Percentiles rank a stretch among this genome's conserved stretches.
These are phyloP conservation scores for Carabus problematicus DNA, from an alignment of 2,888 invertebrate genomes.

Conservation along the genomic window DNA sequence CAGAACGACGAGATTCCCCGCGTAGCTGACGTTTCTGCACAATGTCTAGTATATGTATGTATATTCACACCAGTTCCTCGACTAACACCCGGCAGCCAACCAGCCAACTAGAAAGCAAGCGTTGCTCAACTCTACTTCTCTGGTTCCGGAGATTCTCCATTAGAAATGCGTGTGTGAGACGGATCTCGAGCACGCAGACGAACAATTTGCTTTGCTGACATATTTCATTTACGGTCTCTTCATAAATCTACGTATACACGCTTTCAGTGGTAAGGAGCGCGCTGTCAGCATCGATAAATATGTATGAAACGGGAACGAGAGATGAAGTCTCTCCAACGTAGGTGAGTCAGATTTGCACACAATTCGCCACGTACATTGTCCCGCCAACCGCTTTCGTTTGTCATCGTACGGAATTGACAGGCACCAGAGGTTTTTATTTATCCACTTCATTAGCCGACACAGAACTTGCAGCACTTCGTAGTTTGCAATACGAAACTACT, in stretches of 20 bases:
- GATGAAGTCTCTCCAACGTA: slow-evolving; percentile 31
- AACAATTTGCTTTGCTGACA: slow-evolving; percentile 42
- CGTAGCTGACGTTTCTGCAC: no score
- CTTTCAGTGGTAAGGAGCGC: slow-evolving; percentile 4
- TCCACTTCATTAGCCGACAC: no score
- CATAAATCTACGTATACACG: slow-evolving; percentile 23
- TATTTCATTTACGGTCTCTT: slow-evolving; percentile 38
- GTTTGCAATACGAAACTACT: no score
- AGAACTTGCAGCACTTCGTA: no score
- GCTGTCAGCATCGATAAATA: slow-evolving; percentile 54
- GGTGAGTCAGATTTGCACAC: slow-evolving; percentile 38
- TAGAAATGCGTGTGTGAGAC: slow-evolving; percentile 7
- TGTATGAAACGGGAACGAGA: slow-evolving; percentile 51
- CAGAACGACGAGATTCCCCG: no score
- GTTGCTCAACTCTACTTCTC: neutral
- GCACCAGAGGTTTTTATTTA: no score
- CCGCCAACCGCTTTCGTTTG: neutral
- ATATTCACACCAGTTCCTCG: neutral
- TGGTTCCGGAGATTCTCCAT: slow-evolving; percentile 3
- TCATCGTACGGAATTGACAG: no score
- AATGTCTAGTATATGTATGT: no score
- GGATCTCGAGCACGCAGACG: slow-evolving; percentile 22
- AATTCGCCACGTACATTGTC: slow-evolving; percentile 22
- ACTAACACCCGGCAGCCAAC: neutral
- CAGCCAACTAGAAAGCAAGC: neutral